Conservation (phyloP, 1,140 invertebrate genomes). For the Anagrus nilaparvatae region DNA sequence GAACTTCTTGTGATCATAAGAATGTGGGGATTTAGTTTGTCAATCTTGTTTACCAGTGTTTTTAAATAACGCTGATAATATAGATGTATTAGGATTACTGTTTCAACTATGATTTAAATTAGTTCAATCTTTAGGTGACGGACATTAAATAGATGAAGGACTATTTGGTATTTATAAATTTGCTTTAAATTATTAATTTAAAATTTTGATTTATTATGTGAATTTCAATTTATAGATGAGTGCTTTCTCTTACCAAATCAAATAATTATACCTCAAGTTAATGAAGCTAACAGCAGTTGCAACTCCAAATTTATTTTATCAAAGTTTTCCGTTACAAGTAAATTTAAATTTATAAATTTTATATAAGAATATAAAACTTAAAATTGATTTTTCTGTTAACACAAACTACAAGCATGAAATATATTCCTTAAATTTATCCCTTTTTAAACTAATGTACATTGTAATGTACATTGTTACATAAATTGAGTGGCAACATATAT, state of each 20-base stretch:
- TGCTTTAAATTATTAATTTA: no score
- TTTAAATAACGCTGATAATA: conserved; percentile 61
- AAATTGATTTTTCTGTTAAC: no score
- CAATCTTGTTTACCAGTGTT: conserved; percentile 70
- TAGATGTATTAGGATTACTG: conserved; percentile 69
- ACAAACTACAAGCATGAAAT: no score
- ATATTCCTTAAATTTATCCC: no score
- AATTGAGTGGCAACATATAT: no score
- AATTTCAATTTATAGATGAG: conserved; percentile 55
- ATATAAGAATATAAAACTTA: no score
- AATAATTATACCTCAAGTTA: conserved; percentile 69
- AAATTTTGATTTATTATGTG: no score
- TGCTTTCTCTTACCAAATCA: conserved; percentile 78
- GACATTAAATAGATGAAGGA: conserved; percentile 54
- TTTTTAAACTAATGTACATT: no score
- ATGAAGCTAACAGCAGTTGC: conserved; percentile 53
- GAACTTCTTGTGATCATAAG: conserved; percentile 82
- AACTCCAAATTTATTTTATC: conserved; percentile 56
- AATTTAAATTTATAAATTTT: conserved; percentile 16
- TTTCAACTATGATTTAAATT: conserved; percentile 75
- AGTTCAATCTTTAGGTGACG: conserved; percentile 50
- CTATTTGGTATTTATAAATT: no score
- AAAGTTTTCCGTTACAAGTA: conserved; percentile 56
- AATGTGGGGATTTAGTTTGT: conserved; percentile 73
- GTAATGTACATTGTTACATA: no score